Base-by-base conservation (phyloP, 2,113 vertebrate genomes). In the Equus quagga region DNA sequence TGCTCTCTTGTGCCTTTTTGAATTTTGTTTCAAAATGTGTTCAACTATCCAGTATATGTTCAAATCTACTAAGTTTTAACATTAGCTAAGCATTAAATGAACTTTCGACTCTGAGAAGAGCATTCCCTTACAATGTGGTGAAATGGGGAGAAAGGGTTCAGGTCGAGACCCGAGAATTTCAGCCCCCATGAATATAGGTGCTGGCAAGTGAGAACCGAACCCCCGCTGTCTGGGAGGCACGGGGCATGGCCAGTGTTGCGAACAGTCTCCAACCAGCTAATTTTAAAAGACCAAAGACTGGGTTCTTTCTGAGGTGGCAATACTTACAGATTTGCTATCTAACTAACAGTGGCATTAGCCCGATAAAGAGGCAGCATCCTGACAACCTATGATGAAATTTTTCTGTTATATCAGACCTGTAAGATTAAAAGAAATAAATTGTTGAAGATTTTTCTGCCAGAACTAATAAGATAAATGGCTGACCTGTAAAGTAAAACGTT, bases 271-370 rank as follows among this genome's bases (percentile, higher is more conserved):
- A 89, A 76, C 67, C 46, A 81, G 94, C 90, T 98, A 5, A 78
- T 86, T 96, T 92, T 90, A 89, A 95, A 97, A 96, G 58, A 83
- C 54, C 90, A 73, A 95, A 95, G 83, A 89, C 65, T 76, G 49
- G 23, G 9, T 17, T 72, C 60, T 92, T 64, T 88, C 70, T 84
- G 46, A 85, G 92, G 36, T 92, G n/a, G 80, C 95, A 89, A 36
- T 62, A 88, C 80, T 90, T 91, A 72, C 86, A 62, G 36, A 62
- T 69, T 96, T 60, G 1, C 58, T 28, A 1, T 64, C 31, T 89
- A 67, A 87, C n/a, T 81, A 24, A 33, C 14, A 28, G 82, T 23
- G 21, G 31, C 64, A 51, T 36, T 12, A n/a, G 46, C 12, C 28
- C 65, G 4, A 18, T 36, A 46, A n/a, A 75, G 13, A 78, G 9